Evolutionary conservation across 92 coral and sea anemone species (phyloP), one percentile per base, ranked within the genome.

Genomic region (Galaxea fascicularis): DNA sequence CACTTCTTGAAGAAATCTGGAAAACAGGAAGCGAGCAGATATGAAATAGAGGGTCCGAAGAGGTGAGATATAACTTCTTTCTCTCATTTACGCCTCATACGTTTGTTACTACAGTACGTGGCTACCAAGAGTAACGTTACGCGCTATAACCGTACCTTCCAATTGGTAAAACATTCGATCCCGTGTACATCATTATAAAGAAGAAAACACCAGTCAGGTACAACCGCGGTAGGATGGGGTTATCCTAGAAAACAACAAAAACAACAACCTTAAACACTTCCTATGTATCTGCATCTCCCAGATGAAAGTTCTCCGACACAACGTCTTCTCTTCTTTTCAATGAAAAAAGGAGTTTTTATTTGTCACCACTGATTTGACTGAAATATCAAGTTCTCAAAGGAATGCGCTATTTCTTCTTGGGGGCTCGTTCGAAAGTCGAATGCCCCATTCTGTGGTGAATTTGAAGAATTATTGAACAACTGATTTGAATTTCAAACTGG

Each of bases 151-250:
- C 87, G 76, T 56, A 97, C 99, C 96, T 93, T 80, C 98, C 99
- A 85, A 97, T 91, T 5, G 99, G 98, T 16, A 97, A 89, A 31
- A 97, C 95, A 53, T 97, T 97, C 17, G 99, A 97, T 14, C 99
- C 99, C 45, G 99, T 97, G 93, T 97, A 97, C 99, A 97, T 97
- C 98, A 94, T 93, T 83, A 97, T 97, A 46, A 97, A 97, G 93
- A 91, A 97, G 84, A 97, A 97, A 20, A 93, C 92, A 49, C 99
- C 99, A 22, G 99, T 97, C 76, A 97, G 95, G 59, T 97, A 97
- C 78, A 97, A 68, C 26, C 99, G 85, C 0, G 99, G 99, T 0
- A 97, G 85, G 69, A 97, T 92, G 0, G 99, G 99, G 30, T 97
- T 97, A 71, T 97, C 99, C 99, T 96, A 67, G 46, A 72, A 45